Conservation (phyloP, 2,113 vertebrate species). For the Podarcis cretensis region DNA sequence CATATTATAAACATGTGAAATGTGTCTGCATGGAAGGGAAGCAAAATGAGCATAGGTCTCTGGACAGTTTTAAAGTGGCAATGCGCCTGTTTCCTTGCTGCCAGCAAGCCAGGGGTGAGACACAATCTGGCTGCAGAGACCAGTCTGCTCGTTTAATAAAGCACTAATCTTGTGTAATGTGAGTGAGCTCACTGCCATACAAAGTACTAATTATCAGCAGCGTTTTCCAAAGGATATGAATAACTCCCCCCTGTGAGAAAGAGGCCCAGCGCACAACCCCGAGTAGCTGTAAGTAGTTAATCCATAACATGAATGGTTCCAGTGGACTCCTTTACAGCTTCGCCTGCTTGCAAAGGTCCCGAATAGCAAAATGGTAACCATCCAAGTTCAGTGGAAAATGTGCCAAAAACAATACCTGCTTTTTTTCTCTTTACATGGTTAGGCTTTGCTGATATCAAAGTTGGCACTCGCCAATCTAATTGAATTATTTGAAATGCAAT, state of each 20-base stretch:
- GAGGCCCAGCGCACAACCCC: conserved; percentile 61
- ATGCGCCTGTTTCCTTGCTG: conserved; percentile 67
- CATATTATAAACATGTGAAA: conserved; percentile 51
- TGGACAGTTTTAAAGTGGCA: conserved; percentile 70
- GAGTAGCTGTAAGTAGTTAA: conserved; percentile 58
- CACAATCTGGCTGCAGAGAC: conserved; percentile 69
- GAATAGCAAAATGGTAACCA: conserved; percentile 43
- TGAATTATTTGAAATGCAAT: conserved; percentile 64
- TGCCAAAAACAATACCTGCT: conserved; percentile 66
- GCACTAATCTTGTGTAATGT: conserved; percentile 78
- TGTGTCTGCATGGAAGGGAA: conserved; percentile 12
- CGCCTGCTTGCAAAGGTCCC: conserved; percentile 62
- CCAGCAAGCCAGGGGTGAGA: conserved; percentile 61
- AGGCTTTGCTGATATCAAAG: conserved; percentile 53
- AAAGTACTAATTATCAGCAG: conserved; percentile 80
- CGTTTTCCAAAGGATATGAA: conserved; percentile 74
- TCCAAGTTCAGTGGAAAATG: conserved; percentile 58
- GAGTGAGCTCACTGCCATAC: conserved; percentile 75
- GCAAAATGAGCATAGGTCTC: conserved; percentile 61
- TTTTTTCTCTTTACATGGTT: conserved; percentile 42
- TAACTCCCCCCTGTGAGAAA: conserved; percentile 64
- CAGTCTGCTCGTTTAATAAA: conserved; percentile 69
- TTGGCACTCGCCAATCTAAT: conserved; percentile 59
- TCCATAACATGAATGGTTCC: conserved; percentile 58
- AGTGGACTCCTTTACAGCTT: conserved; percentile 43